Evolutionary conservation across 1,140 invertebrate genomes (phyloP), one percentile per base, ranked within the genome.

Genomic region (Caenorhabditis inopinata): DNA sequence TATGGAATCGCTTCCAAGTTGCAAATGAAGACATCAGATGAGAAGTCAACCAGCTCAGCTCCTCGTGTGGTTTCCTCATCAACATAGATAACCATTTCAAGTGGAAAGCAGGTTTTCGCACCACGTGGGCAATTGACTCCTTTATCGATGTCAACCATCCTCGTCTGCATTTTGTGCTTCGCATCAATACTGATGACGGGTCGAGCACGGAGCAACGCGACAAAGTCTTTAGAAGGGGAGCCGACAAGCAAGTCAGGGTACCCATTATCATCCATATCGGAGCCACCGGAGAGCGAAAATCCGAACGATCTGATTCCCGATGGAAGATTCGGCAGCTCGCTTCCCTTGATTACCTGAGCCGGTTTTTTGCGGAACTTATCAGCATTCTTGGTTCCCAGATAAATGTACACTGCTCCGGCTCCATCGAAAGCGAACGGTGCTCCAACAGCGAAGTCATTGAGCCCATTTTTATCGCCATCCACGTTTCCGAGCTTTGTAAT

Each of bases 161-260:
- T 82, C 21, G 74, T 85, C 3, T 49, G 38, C 32, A 85, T 85
- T 18, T 47, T 45, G 38, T 84, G 83, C 18, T 48, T 53, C 7
- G 85, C 47, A 18, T 79, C 68, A 1, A 87, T 80, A 32, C 83
- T 85, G 14, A 87, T 78, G 21, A 87, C 84, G 14, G 86, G 83
- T 21, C 85, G 76, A 75, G 86, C 38, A 25, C 84, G 81, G 16
- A 81, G 62, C 25, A 88, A 27, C 11, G 93, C 91, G 0, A 94
- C 92, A 53, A 91, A 90, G 86, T 94, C 93, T 82, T 92, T 91
- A 86, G 93, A 94, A 89, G 94, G 96, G 27, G 95, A 94, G 74
- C 95, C 95, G 29, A 95, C 91, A 21, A 96, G 90, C 80, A 97
- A 90, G 91, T 97, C 95, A 0, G 95, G 94, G 90, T 97, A 97